phyloP scores from a whole-genome alignment of 2,113 vertebrate genomes.

The Cyprinodon variegatus region DNA sequence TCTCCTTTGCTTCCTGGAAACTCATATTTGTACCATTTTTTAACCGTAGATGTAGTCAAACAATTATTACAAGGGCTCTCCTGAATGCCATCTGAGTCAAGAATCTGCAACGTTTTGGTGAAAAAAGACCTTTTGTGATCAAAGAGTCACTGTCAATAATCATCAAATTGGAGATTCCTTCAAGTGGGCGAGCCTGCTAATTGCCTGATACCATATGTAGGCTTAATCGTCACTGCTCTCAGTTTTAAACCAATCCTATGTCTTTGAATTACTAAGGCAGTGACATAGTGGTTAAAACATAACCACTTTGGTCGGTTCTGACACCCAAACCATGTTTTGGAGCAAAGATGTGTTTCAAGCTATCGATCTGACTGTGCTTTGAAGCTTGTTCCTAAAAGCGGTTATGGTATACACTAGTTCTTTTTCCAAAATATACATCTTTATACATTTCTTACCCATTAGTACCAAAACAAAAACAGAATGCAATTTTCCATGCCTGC shows the following conservation, averaged over 20 bases:
- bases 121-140: neutral
- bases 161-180: constrained; percentile 25
- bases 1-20: too few relatives aligned
- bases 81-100: neutral
- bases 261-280: neutral
- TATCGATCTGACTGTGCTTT: too few relatives aligned
- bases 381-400: too few relatives aligned
- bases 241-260: neutral
- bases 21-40: too few relatives aligned
- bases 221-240: neutral
- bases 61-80: too few relatives aligned
- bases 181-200: neutral
- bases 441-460: neutral
- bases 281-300: constrained; percentile 9
- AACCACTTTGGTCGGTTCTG: constrained; percentile 1
- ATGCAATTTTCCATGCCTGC: neutral
- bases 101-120: neutral
- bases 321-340: neutral
- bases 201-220: too few relatives aligned
- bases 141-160: constrained; percentile 7
- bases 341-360: neutral
- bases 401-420: neutral
- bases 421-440: neutral
- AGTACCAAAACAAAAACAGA: neutral
- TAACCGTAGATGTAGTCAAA: too few relatives aligned